These are phyloP conservation scores for Astropecten irregularis DNA, from an alignment of 53 echinoderm and acorn worm species.

Conservation along the genomic window DNA sequence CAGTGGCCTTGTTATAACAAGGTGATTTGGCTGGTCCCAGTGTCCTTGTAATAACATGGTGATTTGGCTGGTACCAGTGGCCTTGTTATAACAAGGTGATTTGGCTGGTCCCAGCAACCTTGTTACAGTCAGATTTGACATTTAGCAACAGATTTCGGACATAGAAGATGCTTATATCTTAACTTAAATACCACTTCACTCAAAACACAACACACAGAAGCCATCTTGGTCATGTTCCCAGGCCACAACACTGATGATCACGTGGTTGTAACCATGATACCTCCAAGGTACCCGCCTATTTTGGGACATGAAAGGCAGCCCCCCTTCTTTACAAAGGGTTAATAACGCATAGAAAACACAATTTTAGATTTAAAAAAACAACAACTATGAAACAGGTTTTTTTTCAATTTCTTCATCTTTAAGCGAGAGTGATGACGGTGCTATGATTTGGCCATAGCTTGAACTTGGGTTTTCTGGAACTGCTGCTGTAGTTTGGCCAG, in stretches of 20 bases:
- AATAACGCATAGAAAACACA: not conserved
- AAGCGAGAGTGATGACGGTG: not conserved
- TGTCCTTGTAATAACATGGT: too few relatives aligned
- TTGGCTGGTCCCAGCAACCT: too few relatives aligned
- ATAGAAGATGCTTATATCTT: too few relatives aligned
- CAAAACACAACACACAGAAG: not conserved
- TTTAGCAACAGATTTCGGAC: too few relatives aligned
- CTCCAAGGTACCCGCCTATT: not conserved
- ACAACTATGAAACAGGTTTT: not conserved
- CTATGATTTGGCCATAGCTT: constrained; percentile 75
- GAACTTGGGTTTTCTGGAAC: constrained; percentile 85
- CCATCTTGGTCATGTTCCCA: not conserved
- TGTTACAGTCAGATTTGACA: too few relatives aligned
- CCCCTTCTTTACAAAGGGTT: not conserved
- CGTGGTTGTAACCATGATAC: not conserved
- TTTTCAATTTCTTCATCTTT: not conserved
- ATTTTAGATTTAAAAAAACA: not conserved
- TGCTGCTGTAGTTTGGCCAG: constrained; percentile 89
- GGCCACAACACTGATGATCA: not conserved
- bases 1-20: too few relatives aligned
- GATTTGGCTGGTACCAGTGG: too few relatives aligned
- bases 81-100: too few relatives aligned
- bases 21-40: too few relatives aligned
- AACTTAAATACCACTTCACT: too few relatives aligned
- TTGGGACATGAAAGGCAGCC: not conserved